Evolutionary conservation across 2,113 vertebrate genomes (phyloP).

Genomic region (Paracanthobrama guichenoti): DNA sequence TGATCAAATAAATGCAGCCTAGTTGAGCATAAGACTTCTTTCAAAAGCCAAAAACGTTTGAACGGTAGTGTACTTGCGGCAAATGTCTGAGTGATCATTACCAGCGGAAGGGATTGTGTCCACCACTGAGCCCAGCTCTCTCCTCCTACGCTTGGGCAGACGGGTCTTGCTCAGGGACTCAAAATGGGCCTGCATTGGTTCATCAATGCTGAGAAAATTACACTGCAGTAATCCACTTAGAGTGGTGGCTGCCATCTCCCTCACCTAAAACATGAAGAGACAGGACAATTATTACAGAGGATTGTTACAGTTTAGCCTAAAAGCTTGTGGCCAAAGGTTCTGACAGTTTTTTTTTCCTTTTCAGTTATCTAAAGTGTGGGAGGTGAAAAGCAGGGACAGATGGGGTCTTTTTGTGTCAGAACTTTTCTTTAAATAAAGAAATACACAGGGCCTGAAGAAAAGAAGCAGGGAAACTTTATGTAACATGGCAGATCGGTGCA

Average conservation of each 20-base stretch:
- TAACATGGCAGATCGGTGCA: slow-evolving; percentile 58
- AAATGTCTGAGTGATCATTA: slow-evolving; percentile 54
- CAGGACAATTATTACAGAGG: background rate
- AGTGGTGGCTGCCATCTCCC: slow-evolving; percentile 97
- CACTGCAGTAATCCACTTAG: slow-evolving; percentile 94
- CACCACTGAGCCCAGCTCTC: slow-evolving; percentile 79
- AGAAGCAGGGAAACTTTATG: slow-evolving; percentile 28
- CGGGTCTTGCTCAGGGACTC: slow-evolving; percentile 93
- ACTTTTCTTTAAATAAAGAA: background rate
- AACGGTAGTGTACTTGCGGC: background rate
- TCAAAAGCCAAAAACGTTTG: background rate
- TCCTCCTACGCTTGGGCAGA: slow-evolving; percentile 88
- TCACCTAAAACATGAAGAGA: slow-evolving; percentile 75
- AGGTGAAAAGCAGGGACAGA: background rate
- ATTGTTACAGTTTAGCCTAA: background rate
- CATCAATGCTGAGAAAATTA: slow-evolving; percentile 90
- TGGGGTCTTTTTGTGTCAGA: background rate
- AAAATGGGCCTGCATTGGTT: slow-evolving; percentile 90
- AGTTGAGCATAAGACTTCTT: background rate
- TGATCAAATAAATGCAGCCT: background rate
- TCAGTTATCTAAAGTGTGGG: background rate
- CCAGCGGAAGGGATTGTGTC: slow-evolving; percentile 92
- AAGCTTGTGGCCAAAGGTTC: background rate
- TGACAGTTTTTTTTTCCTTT: background rate
- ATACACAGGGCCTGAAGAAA: slow-evolving; percentile 53